These are phyloP conservation scores for Sebastes cheni DNA, from an alignment of 2,797 vertebrate genomes.

Conservation along the genomic window DNA sequence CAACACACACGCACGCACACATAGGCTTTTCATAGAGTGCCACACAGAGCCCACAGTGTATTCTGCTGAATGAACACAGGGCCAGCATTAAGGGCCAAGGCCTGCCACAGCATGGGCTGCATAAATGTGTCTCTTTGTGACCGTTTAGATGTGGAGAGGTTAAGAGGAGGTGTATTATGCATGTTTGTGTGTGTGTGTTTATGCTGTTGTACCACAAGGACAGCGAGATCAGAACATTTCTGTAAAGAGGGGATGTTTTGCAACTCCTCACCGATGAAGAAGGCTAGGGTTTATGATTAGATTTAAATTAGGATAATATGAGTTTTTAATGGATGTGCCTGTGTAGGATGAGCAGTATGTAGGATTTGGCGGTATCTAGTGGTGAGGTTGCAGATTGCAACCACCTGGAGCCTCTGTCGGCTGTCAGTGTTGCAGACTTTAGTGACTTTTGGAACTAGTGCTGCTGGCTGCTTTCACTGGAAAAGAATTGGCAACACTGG, in stretches of 20 bases:
- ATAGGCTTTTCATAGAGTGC: conserved; percentile 55
- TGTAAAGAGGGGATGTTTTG: background rate
- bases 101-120: conserved; percentile 29
- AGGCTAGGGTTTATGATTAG: background rate
- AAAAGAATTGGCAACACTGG: background rate
- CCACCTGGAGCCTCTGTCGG: too few species aligned
- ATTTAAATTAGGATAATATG: background rate
- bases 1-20: background rate
- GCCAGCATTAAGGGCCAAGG: conserved; percentile 30
- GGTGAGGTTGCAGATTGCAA: too few species aligned
- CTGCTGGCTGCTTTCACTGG: too few species aligned
- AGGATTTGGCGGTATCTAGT: too few species aligned
- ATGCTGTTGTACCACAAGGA: background rate
- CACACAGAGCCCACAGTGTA: conserved; percentile 68
- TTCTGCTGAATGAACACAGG: conserved; percentile 69
- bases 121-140: conserved; percentile 67
- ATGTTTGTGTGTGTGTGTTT: background rate
- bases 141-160: conserved; percentile 35
- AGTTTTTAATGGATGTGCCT: too few species aligned
- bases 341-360: too few species aligned
- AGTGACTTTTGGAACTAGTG: background rate
- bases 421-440: background rate
- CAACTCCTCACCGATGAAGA: background rate
- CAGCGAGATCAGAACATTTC: background rate
- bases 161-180: conserved; percentile 19